Evolutionary conservation across 2,797 vertebrate genomes (phyloP).

Genomic region (Streptopelia turtur): DNA sequence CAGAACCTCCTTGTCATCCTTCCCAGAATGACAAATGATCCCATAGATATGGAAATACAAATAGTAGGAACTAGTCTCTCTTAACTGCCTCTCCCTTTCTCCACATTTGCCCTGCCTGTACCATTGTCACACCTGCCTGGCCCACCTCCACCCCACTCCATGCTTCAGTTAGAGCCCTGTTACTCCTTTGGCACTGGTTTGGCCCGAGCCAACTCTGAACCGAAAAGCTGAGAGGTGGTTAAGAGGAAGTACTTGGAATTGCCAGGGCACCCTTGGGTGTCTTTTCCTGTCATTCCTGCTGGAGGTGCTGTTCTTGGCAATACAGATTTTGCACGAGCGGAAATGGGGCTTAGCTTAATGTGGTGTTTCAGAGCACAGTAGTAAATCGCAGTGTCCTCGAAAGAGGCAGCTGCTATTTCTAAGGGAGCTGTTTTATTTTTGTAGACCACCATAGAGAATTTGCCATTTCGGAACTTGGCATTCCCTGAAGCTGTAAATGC

Average conservation of each 20-base stretch:
- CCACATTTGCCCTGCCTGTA: not conserved
- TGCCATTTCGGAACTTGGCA: not conserved
- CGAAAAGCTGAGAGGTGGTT: not conserved
- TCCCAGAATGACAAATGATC: not conserved
- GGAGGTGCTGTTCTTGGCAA: not conserved
- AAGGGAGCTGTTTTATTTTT: not conserved
- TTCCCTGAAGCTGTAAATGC: not conserved
- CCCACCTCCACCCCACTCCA: not conserved
- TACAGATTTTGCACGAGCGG: not conserved
- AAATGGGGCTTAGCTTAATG: not conserved
- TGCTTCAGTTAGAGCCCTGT: not conserved
- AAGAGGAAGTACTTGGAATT: not conserved
- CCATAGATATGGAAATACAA: accelerated
- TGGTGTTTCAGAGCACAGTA: not conserved
- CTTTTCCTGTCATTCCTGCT: not conserved
- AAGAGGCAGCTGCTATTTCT: not conserved
- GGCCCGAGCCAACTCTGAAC: not conserved
- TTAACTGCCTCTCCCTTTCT: accelerated
- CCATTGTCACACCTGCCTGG: not conserved
- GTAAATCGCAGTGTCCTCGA: not conserved
- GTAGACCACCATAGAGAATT: not conserved
- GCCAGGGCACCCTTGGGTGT: not conserved
- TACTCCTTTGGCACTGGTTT: not conserved
- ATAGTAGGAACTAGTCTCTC: not conserved
- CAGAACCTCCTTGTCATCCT: not conserved